Percentiles rank a stretch among this genome's conserved stretches.
These are phyloP conservation scores for Hapalemur alaotrensis DNA, from an alignment of 2,797 vertebrate genomes.

Conservation along the genomic window DNA sequence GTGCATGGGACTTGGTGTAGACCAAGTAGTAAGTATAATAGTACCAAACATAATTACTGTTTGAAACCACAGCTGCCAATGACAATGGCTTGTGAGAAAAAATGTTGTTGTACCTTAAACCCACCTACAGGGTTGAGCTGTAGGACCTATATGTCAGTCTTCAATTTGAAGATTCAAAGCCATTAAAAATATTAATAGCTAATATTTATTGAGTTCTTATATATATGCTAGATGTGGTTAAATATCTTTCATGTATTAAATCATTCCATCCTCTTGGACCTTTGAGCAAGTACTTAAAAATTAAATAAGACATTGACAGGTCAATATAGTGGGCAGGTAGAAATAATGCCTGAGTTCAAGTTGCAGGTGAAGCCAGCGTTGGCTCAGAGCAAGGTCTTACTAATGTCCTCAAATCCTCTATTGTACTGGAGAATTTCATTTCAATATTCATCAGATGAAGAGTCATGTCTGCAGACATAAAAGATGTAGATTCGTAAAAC, in stretches of 20 bases:
- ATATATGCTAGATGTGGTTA: not conserved
- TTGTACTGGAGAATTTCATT: not conserved
- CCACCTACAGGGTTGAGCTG: not conserved
- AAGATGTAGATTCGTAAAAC: conserved; percentile 33
- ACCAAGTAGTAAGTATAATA: not conserved
- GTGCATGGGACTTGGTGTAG: not conserved
- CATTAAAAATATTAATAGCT: not conserved
- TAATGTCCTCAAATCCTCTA: not conserved
- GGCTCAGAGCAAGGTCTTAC: not conserved
- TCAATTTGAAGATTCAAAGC: not conserved
- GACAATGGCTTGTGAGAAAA: not conserved
- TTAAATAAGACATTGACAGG: not conserved
- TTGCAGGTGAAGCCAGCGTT: not conserved
- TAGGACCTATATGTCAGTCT: not conserved
- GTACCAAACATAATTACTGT: not conserved
- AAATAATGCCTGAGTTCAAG: not conserved
- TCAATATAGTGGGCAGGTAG: not conserved
- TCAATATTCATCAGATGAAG: not conserved
- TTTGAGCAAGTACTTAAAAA: not conserved
- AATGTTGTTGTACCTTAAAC: not conserved
- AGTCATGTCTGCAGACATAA: not conserved
- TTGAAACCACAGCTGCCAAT: not conserved
- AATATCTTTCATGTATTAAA: not conserved
- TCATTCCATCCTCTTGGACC: not conserved
- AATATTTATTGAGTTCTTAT: not conserved